Percentiles rank a stretch among this genome's conserved stretches.
Conservation (phyloP, 1,140 invertebrate genomes). For the Battus philenor region DNA sequence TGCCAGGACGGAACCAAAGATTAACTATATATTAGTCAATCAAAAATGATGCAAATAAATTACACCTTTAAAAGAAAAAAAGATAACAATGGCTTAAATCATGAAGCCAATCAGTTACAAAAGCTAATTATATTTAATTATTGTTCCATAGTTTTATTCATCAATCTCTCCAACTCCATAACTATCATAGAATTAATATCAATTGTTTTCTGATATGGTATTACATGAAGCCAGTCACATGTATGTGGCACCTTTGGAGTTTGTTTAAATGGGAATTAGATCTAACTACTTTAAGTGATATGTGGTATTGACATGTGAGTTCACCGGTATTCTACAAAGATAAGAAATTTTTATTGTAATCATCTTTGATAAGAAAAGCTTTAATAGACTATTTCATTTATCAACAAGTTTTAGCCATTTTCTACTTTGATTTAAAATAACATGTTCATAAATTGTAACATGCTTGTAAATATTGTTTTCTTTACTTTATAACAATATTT, state of each 20-base stretch:
- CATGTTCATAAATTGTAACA: conserved; percentile 2
- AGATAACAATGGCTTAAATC: conserved; percentile 12
- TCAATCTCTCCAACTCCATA: conserved; percentile 7
- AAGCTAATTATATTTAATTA: conserved; percentile 24
- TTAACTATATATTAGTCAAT: conserved; percentile 9
- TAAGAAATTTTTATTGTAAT: conserved; percentile 12
- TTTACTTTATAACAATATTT: conserved; percentile 2
- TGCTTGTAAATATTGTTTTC: conserved; percentile 12
- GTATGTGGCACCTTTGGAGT: conserved; percentile 44
- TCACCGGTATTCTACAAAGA: neutral
- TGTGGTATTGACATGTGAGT: conserved; percentile 42
- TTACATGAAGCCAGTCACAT: conserved; percentile 1
- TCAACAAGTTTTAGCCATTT: conserved; percentile 1
- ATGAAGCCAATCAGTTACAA: conserved; percentile 28
- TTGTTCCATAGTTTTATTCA: conserved; percentile 19
- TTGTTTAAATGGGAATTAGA: conserved; percentile 16
- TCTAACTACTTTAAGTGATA: conserved; percentile 31
- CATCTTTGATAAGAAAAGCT: neutral
- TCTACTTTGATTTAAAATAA: conserved; percentile 5
- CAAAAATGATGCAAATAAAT: neutral
- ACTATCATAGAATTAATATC: conserved; percentile 9
- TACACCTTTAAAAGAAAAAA: conserved; percentile 1
- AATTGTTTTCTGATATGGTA: conserved; percentile 8
- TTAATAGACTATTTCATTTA: conserved; percentile 16
- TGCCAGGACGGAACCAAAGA: conserved; percentile 27